Evolutionary conservation across 1,140 invertebrate genomes (phyloP), one percentile per base, ranked within the genome.

Genomic region (Lucilia cuprina): DNA sequence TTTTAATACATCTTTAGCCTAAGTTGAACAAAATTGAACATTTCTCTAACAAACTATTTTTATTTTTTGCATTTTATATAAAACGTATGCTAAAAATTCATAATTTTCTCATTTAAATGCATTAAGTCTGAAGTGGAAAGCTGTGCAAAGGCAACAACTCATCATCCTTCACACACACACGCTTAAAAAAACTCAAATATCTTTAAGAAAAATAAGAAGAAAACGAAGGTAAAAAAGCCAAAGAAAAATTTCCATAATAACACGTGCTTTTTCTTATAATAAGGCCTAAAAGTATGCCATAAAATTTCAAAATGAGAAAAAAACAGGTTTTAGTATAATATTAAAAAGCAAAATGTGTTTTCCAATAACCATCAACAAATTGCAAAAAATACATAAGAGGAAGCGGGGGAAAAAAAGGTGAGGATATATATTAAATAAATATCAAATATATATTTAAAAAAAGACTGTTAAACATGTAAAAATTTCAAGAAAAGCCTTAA

Each of bases 71-170:
- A 21, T 21, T 12, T 12, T 55, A 1, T 55, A 17, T 21, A 70
- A 70, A 19, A 70, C 17, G n/a, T 21, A 21, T 21, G 65, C n/a
- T 19, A 70, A 70, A 70, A 70, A 70, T 21, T 70, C 65, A 70
- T 70, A 70, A 70, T 70, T 70, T 70, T 70, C 65, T 70, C 65
- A 70, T 70, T 70, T 70, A 70, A 70, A 70, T 70, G 65, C 65
- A 70, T 70, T 70, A 70, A 70, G 65, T 70, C 19, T 70, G 65
- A 70, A 70, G n/a, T 21, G 65, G n/a, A 19, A 70, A n/a, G 55
- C 25, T 30, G 25, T 30, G 25, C 25, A 30, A 30, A 30, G 49
- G 49, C 49, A 49, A 49, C 12, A 55, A 55, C 50, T 17, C 17
- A 55, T 55, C 50, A 55, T 55, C 50, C 13, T 12, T 12, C 50